These are phyloP conservation scores for Enteromius fasciolatus DNA, from an alignment of 2,797 vertebrate genomes.

Conservation along the genomic window DNA sequence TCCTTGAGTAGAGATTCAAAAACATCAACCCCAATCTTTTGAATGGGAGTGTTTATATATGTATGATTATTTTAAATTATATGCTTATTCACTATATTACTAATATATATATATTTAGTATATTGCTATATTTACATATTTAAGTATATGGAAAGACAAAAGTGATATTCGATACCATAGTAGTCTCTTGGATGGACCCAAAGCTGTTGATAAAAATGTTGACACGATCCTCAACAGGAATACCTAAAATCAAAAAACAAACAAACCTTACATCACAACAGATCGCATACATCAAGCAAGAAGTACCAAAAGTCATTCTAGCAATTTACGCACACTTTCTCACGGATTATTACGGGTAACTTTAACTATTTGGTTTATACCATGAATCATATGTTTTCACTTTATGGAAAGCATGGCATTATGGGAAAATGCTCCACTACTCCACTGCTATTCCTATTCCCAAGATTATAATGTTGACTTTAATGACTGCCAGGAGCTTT, in stretches of 20 bases:
- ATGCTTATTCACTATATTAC: neutral
- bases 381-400: constrained; percentile 39
- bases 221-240: constrained; percentile 95
- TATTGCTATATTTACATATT: neutral
- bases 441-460: constrained; percentile 66
- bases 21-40: neutral
- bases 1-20: neutral
- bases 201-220: constrained; percentile 99
- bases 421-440: constrained; percentile 43
- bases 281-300: neutral
- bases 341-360: constrained; percentile 33
- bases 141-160: neutral
- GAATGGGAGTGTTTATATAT: neutral
- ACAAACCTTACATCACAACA: neutral
- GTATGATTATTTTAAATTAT: neutral
- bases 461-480: constrained; percentile 72
- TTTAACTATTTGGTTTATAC: constrained; percentile 46
- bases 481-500: constrained; percentile 70
- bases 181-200: constrained; percentile 98
- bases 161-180: constrained; percentile 84
- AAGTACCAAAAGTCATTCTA: neutral
- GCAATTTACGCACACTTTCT: constrained; percentile 15
- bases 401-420: constrained; percentile 41
- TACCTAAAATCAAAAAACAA: constrained; percentile 76
- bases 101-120: too few relatives aligned